These are phyloP conservation scores for Epinephelus cyanopodus DNA, from an alignment of 2,113 vertebrate genomes.

Conservation along the genomic window DNA sequence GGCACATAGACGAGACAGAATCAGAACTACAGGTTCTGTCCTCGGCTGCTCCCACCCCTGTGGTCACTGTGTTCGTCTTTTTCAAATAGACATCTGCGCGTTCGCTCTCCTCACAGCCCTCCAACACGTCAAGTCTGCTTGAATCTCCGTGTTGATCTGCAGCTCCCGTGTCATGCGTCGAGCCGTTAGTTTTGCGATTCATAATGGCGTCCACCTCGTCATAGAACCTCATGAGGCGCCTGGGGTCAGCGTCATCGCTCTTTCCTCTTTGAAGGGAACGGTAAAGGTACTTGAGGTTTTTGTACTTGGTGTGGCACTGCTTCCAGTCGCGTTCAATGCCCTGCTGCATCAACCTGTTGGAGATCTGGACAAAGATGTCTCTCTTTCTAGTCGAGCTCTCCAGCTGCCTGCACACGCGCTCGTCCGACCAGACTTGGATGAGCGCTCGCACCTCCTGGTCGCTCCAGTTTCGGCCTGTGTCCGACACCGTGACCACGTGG, in stretches of 20 bases:
- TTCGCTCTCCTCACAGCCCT: conserved; percentile 47
- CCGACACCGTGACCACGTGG: conserved; percentile 85
- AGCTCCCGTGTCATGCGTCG: background rate
- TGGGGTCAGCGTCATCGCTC: conserved; percentile 79
- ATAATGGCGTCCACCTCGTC: conserved; percentile 90
- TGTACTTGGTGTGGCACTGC: conserved; percentile 91
- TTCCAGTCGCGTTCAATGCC: conserved; percentile 93
- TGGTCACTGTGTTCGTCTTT: background rate
- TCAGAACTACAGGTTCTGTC: conserved; percentile 46
- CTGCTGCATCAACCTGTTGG: conserved; percentile 86
- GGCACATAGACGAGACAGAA: background rate
- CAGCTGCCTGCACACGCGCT: conserved; percentile 88
- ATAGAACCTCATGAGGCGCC: conserved; percentile 89
- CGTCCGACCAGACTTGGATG: conserved; percentile 88
- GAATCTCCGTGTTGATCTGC: conserved; percentile 36
- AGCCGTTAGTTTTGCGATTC: conserved; percentile 66
- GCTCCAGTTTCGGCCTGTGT: conserved; percentile 90
- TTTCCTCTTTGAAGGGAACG: conserved; percentile 89
- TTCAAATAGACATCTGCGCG: background rate
- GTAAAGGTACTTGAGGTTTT: conserved; percentile 93
- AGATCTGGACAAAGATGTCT: conserved; percentile 91
- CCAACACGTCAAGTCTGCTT: background rate
- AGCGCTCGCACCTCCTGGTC: conserved; percentile 90
- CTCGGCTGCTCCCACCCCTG: background rate
- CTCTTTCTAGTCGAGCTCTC: conserved; percentile 91